These are phyloP conservation scores for Phyllotis vaccarum DNA, from an alignment of 2,797 vertebrate genomes.

Conservation along the genomic window DNA sequence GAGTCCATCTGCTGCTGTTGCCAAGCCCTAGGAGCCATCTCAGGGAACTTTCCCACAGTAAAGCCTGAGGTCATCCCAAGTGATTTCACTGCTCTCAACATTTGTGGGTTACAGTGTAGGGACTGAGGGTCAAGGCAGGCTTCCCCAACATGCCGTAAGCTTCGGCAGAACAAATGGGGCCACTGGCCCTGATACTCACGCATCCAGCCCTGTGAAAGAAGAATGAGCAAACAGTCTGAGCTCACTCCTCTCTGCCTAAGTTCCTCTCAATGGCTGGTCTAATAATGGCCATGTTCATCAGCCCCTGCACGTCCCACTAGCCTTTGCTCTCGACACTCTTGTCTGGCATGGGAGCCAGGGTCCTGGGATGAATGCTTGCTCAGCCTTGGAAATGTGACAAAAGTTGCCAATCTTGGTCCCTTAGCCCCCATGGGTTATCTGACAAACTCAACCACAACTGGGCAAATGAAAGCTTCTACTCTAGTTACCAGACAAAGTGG, in stretches of 20 bases:
- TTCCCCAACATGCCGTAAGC: not conserved
- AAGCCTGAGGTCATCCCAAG: not conserved
- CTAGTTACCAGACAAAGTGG: slow-evolving; percentile 4
- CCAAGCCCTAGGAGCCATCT: not conserved
- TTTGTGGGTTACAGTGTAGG: not conserved
- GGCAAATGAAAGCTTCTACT: slow-evolving; percentile 1
- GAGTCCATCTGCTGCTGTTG: not conserved
- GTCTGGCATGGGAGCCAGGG: not conserved
- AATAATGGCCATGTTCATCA: not conserved
- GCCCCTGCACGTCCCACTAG: not conserved
- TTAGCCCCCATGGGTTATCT: not conserved
- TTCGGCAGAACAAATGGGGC: not conserved
- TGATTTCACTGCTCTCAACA: not conserved
- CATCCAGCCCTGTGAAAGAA: not conserved
- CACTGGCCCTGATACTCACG: not conserved
- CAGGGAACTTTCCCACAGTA: not conserved
- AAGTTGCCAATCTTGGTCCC: not conserved
- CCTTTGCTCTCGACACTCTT: not conserved
- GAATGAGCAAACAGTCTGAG: not conserved
- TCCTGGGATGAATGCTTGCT: not conserved
- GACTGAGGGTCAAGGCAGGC: not conserved
- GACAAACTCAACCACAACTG: slow-evolving; percentile 19
- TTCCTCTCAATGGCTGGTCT: not conserved
- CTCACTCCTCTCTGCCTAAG: not conserved
- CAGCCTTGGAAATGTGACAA: not conserved